Conservation (phyloP, 2,113 vertebrate species). For the Galbula dea region DNA sequence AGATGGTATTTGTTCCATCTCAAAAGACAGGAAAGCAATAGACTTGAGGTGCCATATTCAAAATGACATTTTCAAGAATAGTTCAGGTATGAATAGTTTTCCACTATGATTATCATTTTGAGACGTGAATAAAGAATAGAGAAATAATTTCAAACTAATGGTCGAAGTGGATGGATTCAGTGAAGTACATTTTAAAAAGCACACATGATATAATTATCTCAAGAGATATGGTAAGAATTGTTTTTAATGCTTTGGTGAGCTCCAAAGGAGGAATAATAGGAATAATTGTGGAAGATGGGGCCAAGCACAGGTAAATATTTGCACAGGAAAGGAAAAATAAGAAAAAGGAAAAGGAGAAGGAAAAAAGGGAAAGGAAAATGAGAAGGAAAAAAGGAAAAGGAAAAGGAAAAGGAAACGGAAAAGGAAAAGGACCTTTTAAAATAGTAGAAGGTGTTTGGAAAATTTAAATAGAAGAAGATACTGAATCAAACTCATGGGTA, state of each 20-base stretch:
- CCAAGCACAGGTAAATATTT: background rate
- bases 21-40: background rate
- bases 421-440: background rate
- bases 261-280: background rate
- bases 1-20: background rate
- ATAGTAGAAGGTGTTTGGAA: background rate
- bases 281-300: background rate
- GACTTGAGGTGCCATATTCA: background rate
- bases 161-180: background rate
- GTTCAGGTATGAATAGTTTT: background rate
- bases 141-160: background rate
- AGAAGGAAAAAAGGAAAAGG: background rate
- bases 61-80: background rate
- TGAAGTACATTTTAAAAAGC: background rate
- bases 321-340: background rate
- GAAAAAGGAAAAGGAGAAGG: background rate
- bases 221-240: background rate
- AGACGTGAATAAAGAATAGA: background rate
- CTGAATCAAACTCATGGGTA: background rate
- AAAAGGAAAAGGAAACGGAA: fast-evolving
- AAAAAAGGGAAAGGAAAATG: no score
- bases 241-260: background rate
- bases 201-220: background rate
- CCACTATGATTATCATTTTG: background rate
- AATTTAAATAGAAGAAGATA: background rate